Percentiles rank a stretch among this genome's conserved stretches.
Conservation (phyloP, 2,797 vertebrate genomes). For the Anomalospiza imberbis region DNA sequence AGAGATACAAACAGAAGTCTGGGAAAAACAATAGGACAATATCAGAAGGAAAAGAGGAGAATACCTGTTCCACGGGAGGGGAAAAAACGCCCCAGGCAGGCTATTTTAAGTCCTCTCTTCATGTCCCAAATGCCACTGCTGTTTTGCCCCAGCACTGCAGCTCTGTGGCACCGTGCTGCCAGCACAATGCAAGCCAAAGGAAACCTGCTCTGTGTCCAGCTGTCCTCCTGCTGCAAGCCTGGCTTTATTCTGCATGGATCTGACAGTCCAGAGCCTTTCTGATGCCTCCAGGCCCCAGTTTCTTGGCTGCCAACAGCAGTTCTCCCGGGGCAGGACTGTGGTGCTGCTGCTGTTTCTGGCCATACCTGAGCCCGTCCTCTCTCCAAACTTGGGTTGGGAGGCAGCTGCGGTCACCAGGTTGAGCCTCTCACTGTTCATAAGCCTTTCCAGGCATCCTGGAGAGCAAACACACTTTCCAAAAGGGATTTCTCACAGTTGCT, state of each 20-base stretch:
- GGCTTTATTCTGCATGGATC: background rate
- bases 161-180: background rate
- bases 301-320: background rate
- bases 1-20: fast-evolving
- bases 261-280: background rate
- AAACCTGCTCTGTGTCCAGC: constrained; percentile 13
- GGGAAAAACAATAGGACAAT: fast-evolving
- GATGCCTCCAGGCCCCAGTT: background rate
- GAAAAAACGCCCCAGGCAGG: background rate
- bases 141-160: background rate
- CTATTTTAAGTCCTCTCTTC: background rate
- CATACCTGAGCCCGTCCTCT: background rate
- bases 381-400: constrained; percentile 22
- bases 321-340: background rate
- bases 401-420: background rate
- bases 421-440: background rate
- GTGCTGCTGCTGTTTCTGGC: background rate
- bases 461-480: constrained; percentile 36
- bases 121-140: background rate
- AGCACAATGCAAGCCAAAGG: background rate
- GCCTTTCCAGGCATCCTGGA: constrained; percentile 34
- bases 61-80: fast-evolving
- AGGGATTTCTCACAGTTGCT: background rate
- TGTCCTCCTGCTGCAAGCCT: background rate
- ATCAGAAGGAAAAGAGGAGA: background rate